Conservation (phyloP, 2,797 vertebrate species). For the Setipinna tenuifilis region DNA sequence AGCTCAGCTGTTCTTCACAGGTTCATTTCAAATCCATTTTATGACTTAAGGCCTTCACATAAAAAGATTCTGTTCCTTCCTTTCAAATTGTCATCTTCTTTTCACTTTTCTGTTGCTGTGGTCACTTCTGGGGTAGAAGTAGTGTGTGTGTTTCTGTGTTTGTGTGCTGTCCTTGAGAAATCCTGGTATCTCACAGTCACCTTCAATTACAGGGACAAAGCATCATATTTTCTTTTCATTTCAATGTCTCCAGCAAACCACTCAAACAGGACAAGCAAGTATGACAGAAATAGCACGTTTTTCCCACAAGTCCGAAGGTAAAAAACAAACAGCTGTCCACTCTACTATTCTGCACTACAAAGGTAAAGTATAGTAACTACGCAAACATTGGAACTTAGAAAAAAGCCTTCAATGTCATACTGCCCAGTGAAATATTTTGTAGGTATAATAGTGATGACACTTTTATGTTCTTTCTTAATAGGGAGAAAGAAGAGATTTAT, state of each 20-base stretch:
- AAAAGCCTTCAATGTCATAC: too few relatives aligned
- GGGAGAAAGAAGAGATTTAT: too few relatives aligned
- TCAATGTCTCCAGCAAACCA: neutral
- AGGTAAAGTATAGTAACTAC: too few relatives aligned
- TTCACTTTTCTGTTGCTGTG: neutral
- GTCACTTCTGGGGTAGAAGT: neutral
- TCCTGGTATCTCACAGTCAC: neutral
- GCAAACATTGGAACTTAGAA: too few relatives aligned
- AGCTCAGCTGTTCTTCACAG: neutral
- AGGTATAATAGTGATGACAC: too few relatives aligned
- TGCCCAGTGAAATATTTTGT: too few relatives aligned
- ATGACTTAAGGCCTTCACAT: neutral
- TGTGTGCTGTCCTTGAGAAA: constrained; percentile 6
- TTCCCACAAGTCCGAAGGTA: neutral
- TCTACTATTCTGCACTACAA: neutral
- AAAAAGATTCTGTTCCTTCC: neutral
- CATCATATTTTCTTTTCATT: constrained; percentile 26
- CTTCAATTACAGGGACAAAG: constrained; percentile 22
- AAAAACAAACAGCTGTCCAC: neutral
- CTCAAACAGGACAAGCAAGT: neutral
- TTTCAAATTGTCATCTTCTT: neutral
- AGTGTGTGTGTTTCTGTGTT: neutral
- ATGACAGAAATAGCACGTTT: constrained; percentile 12
- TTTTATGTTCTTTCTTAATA: too few relatives aligned
- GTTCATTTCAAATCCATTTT: neutral